Conservation (phyloP, 2,888 invertebrate genomes). For the Isotomurus palustris region DNA sequence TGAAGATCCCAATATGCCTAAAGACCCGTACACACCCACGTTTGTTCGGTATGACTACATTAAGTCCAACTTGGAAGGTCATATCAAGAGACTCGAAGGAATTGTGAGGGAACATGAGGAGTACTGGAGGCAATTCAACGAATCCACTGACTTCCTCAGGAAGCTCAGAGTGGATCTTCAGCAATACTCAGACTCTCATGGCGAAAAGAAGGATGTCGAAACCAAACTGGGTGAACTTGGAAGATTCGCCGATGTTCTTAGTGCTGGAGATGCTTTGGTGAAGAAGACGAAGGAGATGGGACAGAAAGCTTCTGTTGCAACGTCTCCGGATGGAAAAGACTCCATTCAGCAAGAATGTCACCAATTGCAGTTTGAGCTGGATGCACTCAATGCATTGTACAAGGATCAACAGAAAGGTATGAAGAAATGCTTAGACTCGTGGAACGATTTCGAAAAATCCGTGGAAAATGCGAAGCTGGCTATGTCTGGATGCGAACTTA, state of each 20-base stretch:
- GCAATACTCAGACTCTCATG: slow-evolving; percentile 79
- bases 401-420: slow-evolving; percentile 71
- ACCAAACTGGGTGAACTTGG: slow-evolving; percentile 19
- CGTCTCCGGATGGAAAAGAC: slow-evolving; percentile 78
- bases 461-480: slow-evolving; percentile 68
- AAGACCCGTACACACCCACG: slow-evolving; percentile 61
- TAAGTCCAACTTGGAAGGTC: slow-evolving; percentile 52
- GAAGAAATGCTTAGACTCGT: slow-evolving; percentile 69
- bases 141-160: slow-evolving; percentile 79
- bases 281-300: slow-evolving; percentile 69
- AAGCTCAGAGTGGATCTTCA: slow-evolving; percentile 75
- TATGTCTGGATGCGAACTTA: slow-evolving; percentile 53
- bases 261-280: slow-evolving; percentile 60
- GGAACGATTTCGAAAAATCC: slow-evolving; percentile 73
- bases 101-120: slow-evolving; percentile 82
- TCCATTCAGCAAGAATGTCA: slow-evolving; percentile 74
- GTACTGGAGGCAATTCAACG: slow-evolving; percentile 75
- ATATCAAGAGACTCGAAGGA: slow-evolving; percentile 56
- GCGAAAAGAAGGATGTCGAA: slow-evolving; percentile 62
- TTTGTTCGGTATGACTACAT: slow-evolving; percentile 67
- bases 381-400: slow-evolving; percentile 68
- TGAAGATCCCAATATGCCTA: slow-evolving; percentile 63
- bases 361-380: slow-evolving; percentile 75
- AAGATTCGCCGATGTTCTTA: slow-evolving; percentile 13
- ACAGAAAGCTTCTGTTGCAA: slow-evolving; percentile 67